Evolutionary conservation across 2,888 invertebrate species (phyloP), one percentile per base, ranked within the genome.

Genomic region (Tipula confusa): DNA sequence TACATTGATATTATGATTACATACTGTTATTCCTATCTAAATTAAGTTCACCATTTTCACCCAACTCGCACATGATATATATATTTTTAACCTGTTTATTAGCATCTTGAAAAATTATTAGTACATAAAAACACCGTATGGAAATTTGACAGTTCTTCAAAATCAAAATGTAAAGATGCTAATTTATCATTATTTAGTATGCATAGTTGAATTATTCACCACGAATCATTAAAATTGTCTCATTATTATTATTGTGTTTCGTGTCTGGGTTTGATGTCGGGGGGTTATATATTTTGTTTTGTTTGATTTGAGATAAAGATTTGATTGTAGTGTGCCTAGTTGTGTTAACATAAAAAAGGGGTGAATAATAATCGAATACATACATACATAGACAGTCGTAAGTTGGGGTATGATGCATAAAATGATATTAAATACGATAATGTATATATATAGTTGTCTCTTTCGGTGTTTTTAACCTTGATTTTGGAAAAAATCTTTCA

Each of bases 401-500:
- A 24, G 64, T 64, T 64, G 64, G 64, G 24, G 64, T 64, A 64
- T 64, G 6, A 64, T 64, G 64, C 24, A 64, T 6, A 64, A 64
- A 64, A 64, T 64, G n/a, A 0, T 64, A 9, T 64, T n/a, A n/a
- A n/a, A n/a, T n/a, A n/a, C n/a, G n/a, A 24, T 24, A 64, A n/a
- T n/a, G 64, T 64, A 64, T 24, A 64, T 2, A 43, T 64, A 64
- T 64, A 5, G 24, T 24, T 64, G 24, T 64, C 64, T 64, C 64
- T 64, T 24, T 64, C 64, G 64, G 9, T 24, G 24, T 64, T 64
- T 64, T 64, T 64, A 64, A 64, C 64, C 64, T 64, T 64, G 64
- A 64, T 64, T 64, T 64, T 64, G 64, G 64, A 64, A 64, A n/a
- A 33, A 64, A 64, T 64, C 64, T 64, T 64, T 64, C 64, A 64